phyloP scores from a whole-genome alignment of 2,113 vertebrate genomes.

The Thymallus thymallus region DNA sequence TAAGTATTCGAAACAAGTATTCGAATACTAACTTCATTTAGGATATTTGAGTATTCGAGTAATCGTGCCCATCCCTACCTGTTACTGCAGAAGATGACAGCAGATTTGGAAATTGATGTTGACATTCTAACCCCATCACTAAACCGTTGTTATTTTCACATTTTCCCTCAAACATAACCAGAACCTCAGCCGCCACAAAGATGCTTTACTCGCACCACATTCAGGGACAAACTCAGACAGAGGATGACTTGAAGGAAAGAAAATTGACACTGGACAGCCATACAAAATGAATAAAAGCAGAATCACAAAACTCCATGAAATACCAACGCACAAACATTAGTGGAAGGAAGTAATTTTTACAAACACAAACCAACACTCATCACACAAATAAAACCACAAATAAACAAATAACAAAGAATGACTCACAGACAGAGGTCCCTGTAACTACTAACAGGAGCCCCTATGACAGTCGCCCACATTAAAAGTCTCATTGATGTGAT shows the following conservation, averaged over 20 bases:
- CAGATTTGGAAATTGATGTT: not conserved
- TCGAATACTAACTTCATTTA: no score
- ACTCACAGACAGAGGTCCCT: not conserved
- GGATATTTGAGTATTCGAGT: no score
- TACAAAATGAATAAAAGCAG: no score
- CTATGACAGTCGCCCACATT: slow-evolving; percentile 1
- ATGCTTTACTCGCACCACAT: not conserved
- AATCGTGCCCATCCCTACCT: no score
- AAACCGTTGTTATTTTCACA: not conserved
- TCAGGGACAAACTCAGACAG: no score
- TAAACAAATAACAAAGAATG: no score
- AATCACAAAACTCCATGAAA: no score
- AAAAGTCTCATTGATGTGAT: slow-evolving; percentile 10
- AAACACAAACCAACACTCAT: not conserved
- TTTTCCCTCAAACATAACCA: not conserved
- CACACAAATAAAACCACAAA: no score
- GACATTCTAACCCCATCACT: not conserved
- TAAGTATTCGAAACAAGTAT: no score
- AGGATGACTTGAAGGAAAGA: not conserved
- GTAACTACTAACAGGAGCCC: not conserved
- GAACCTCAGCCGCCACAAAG: not conserved
- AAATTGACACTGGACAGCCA: not conserved
- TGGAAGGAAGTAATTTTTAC: no score
- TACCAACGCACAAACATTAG: no score
- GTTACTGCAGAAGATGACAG: not conserved